Base-by-base conservation (phyloP, 2,797 vertebrate genomes). In the Spinus olivaceus region DNA sequence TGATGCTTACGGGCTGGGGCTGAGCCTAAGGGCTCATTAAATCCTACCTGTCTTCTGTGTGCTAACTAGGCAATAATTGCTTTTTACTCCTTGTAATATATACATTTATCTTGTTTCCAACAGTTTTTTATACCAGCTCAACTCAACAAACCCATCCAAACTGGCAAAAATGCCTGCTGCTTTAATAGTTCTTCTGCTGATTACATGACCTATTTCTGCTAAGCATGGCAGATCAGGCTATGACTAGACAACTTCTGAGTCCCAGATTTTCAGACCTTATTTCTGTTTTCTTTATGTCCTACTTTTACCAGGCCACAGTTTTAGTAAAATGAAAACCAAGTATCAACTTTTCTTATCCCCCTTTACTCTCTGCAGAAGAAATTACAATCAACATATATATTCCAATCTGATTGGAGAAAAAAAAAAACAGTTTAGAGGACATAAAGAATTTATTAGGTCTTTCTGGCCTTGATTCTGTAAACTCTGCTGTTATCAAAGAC, bases 151-250 rank as follows among this genome's bases (percentile, higher is more conserved):
- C 15, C 5, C 20, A 78, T 49, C 24, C 49, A 44, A 94, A 77
- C 4, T 8, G n/a, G 41, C 32, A 84, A 71, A 92, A 86, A 64
- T 9, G 8, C n/a, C 50, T 49, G 24, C 65, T 41, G 25, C 39
- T 63, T 72, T 44, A 41, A 0, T 46, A 54, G 28, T 51, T 65
- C 84, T 78, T 53, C 27, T 65, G 54, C 57, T 0, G 5, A 81
- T 66, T 13, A 56, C 20, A 5, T 80, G 91, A 92, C 89, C 89
- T 92, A 65, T 71, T 96, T 96, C 44, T 78, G 22, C 44, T 65
- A 57, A 53, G 50, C 69, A 83, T 6, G 8, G 63, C 27, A 57
- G 41, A 89, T 66, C 24, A 60, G 30, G n/a, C 53, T 73, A 15
- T 15, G 42, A 67, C 44, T 61, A 74, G 57, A 64, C 65, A 89